Base-by-base conservation (phyloP, 1,140 invertebrate species). In the Melitaea cinxia region DNA sequence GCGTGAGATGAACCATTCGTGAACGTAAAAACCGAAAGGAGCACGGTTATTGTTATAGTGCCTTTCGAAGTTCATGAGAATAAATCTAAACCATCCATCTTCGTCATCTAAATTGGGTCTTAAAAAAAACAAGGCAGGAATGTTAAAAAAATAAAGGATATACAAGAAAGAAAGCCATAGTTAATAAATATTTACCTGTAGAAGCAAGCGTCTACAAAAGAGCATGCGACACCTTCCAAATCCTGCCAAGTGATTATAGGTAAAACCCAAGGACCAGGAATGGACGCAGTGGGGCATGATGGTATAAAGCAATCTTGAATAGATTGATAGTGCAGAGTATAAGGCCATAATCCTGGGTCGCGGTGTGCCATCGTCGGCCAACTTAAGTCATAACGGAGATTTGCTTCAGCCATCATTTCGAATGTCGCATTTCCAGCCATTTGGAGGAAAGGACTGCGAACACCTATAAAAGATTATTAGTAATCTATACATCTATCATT, bases 381-480 rank as follows among this genome's bases (percentile, higher is more conserved):
- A 4, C 93, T 94, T 49, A 92, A 93, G 75, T 95, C 95, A 72
- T 94, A 95, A 3, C 71, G 65, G 5, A 95, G 80, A 5, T 91
- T 62, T 83, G 70, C 37, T 2, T 91, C 80, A 21, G 80, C 75
- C 61, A 93, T 88, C 5, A 93, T 88, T 71, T 92, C 80, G 45
- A 92, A 93, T 45, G 91, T 93, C 7, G 91, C 88, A 42, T 94
- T 92, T 0, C 95, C 95, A 1, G 93, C 92, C 15, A 94, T 82
- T 75, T 95, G 93, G 0, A 96, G 87, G 81, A 94, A 94, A 0
- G 95, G 95, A n/a, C 94, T 84, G 78, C 94, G 81, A 81, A 95
- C 82, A 90, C 93, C 93, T 91, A 64, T n/a, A 79, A 79, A 2
- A 37, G 0, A 17, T 6, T 23, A 35, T 37, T 35, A 6, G 14